Evolutionary conservation across 1,140 invertebrate species (phyloP).

Genomic region (Batillaria attramentaria): DNA sequence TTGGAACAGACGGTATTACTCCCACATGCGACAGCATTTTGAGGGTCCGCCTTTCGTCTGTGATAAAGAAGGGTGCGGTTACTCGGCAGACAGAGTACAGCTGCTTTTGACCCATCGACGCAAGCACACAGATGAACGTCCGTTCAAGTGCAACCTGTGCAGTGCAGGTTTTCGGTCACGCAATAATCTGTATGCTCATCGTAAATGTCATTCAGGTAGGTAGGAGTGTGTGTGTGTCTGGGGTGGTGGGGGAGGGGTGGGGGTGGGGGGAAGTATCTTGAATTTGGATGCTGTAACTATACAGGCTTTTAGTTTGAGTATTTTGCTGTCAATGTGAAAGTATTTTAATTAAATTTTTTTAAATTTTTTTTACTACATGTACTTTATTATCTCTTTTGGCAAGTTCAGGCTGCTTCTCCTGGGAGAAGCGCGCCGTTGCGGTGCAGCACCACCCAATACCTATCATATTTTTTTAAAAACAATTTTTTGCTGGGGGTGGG

Average conservation of each 20-base stretch:
- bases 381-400: too few species aligned
- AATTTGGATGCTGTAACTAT: too few species aligned
- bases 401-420: too few species aligned
- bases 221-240: constrained; percentile 10
- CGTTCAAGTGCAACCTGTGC: constrained; percentile 74
- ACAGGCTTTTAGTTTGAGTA: too few species aligned
- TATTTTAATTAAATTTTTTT: too few species aligned
- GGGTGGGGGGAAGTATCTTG: too few species aligned
- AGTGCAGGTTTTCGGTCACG: constrained; percentile 71
- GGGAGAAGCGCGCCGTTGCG: too few species aligned
- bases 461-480: too few species aligned
- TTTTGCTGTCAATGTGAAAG: too few species aligned
- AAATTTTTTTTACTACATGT: too few species aligned
- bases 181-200: constrained; percentile 73
- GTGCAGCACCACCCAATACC: too few species aligned
- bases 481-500: too few species aligned
- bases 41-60: constrained; percentile 78
- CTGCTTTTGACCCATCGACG: constrained; percentile 75
- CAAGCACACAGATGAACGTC: constrained; percentile 75
- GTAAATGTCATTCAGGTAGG: constrained; percentile 72
- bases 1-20: constrained; percentile 78
- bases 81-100: constrained; percentile 74
- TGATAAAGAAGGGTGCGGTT: constrained; percentile 75
- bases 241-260: neutral
- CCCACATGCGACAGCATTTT: constrained; percentile 79